These are phyloP conservation scores for Sabatieria punctata DNA, from an alignment of 2,888 invertebrate species.

Conservation along the genomic window DNA sequence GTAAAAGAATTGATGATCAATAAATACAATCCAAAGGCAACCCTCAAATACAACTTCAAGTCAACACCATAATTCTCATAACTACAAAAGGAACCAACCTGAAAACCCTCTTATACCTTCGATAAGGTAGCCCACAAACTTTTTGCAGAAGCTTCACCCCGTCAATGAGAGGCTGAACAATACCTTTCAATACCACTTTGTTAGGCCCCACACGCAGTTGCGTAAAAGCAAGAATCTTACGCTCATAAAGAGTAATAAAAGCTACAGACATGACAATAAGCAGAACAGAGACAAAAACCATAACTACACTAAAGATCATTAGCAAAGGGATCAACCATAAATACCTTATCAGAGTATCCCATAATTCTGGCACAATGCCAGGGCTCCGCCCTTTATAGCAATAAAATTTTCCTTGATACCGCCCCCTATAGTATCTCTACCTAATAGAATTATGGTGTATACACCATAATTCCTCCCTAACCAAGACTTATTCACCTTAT, in stretches of 20 bases:
- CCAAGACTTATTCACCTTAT: too few species aligned
- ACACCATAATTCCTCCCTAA: too few species aligned
- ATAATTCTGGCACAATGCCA: too few species aligned
- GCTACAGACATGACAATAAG: slow-evolving; percentile 18
- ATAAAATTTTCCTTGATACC: too few species aligned
- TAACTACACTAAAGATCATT: slow-evolving; percentile 13
- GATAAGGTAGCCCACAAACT: slow-evolving; percentile 15
- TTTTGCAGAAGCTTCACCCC: slow-evolving; percentile 20
- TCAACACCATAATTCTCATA: slow-evolving; percentile 12
- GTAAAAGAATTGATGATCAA: slow-evolving; percentile 20
- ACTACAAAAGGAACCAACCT: too few species aligned
- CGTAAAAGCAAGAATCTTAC: slow-evolving; percentile 15
- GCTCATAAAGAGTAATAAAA: slow-evolving; percentile 21
- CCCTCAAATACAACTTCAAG: slow-evolving; percentile 11
- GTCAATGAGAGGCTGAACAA: slow-evolving; percentile 20
- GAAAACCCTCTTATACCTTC: too few species aligned
- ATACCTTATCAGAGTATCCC: slow-evolving; percentile 19
- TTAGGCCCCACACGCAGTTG: slow-evolving; percentile 11
- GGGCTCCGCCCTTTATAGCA: too few species aligned
- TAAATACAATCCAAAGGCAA: slow-evolving; percentile 18
- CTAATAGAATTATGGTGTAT: too few species aligned
- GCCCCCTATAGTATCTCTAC: too few species aligned
- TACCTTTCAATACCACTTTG: neutral
- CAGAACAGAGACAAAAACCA: slow-evolving; percentile 17
- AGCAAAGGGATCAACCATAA: slow-evolving; percentile 17